Evolutionary conservation across 2,888 invertebrate species (phyloP).

Genomic region (Apantesis nais): DNA sequence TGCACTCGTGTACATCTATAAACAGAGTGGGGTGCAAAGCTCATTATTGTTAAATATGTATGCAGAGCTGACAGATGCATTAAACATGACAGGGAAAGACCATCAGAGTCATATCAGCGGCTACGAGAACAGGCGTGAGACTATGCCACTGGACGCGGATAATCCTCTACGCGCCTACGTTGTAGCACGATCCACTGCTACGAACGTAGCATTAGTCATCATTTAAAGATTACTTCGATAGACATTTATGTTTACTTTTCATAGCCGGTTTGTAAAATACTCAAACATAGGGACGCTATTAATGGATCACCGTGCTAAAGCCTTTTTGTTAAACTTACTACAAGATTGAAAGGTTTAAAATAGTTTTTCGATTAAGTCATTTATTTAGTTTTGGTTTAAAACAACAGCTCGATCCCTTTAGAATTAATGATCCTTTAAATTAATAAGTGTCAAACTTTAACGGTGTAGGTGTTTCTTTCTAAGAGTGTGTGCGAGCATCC

Average conservation of each 20-base stretch:
- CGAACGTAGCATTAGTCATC: constrained; percentile 65
- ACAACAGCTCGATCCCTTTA: constrained; percentile 60
- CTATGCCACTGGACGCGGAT: constrained; percentile 77
- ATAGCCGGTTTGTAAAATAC: not conserved
- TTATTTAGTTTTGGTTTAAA: constrained; percentile 46
- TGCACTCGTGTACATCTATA: constrained; percentile 16
- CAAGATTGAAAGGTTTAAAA: constrained; percentile 19
- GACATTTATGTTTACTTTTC: constrained; percentile 9
- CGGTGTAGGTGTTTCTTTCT: constrained; percentile 48
- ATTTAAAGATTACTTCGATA: constrained; percentile 47
- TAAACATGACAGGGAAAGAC: constrained; percentile 78
- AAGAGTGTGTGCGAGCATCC: constrained; percentile 53
- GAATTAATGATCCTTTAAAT: constrained; percentile 81
- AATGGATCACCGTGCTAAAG: not conserved
- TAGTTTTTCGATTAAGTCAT: constrained; percentile 35
- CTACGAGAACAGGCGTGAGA: constrained; percentile 73
- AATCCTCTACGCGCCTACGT: constrained; percentile 77
- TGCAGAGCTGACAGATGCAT: constrained; percentile 73
- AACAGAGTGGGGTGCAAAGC: constrained; percentile 56
- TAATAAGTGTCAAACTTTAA: constrained; percentile 82
- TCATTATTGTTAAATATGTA: constrained; percentile 66
- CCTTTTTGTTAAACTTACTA: constrained; percentile 4
- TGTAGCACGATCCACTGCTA: constrained; percentile 69
- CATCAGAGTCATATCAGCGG: constrained; percentile 72
- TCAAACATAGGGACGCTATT: not conserved